Conservation (phyloP, 2,797 vertebrate species). For the Coluber constrictor region DNA sequence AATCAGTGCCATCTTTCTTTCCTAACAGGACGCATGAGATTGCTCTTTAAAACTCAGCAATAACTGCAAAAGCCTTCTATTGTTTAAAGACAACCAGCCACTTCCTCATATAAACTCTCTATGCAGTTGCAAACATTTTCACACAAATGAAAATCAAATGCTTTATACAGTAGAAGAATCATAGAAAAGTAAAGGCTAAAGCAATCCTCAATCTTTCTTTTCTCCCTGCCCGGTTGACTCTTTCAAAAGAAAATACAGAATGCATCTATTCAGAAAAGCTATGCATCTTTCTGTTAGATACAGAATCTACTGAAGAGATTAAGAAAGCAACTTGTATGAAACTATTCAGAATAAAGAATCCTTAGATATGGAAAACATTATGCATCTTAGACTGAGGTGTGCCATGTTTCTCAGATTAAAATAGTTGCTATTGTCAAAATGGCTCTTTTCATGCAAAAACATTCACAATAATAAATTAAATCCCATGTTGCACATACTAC, state of each 20-base stretch:
- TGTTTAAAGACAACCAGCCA: slow-evolving; percentile 67
- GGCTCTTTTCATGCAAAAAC: slow-evolving; percentile 53
- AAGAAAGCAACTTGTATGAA: slow-evolving; percentile 49
- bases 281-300: slow-evolving; percentile 25
- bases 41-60: slow-evolving; percentile 65
- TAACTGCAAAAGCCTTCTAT: slow-evolving; percentile 62
- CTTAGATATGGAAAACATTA: slow-evolving; percentile 49
- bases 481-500: slow-evolving; percentile 41
- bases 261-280: slow-evolving; percentile 30
- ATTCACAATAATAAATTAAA: slow-evolving; percentile 26
- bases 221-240: slow-evolving; percentile 33
- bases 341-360: slow-evolving; percentile 45
- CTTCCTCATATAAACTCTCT: slow-evolving; percentile 70
- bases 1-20: slow-evolving; percentile 37
- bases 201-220: slow-evolving; percentile 33
- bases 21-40: slow-evolving; percentile 40
- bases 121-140: slow-evolving; percentile 67
- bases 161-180: slow-evolving; percentile 10
- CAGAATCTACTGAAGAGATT: slow-evolving; percentile 37
- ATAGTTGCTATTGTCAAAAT: slow-evolving; percentile 58
- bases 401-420: slow-evolving; percentile 56
- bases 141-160: slow-evolving; percentile 73
- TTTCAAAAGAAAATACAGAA: slow-evolving; percentile 49
- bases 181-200: slow-evolving; percentile 19
- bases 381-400: slow-evolving; percentile 46